Conservation (phyloP, 1,140 invertebrate genomes). For the Trachymyrmex septentrionalis region DNA sequence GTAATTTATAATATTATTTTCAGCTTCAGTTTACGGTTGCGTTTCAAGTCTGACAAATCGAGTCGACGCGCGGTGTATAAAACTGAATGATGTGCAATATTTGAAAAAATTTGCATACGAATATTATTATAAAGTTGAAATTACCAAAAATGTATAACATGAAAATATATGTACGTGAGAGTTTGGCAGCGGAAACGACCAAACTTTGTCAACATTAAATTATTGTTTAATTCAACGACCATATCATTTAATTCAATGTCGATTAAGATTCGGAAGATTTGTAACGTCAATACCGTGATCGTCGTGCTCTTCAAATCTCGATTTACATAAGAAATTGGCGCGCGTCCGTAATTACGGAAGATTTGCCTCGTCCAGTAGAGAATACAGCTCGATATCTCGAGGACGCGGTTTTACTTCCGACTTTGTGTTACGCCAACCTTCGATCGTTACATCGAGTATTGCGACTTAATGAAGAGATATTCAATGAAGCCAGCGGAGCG, state of each 20-base stretch:
- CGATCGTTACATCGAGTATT: conserved; percentile 43
- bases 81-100: too few relatives aligned
- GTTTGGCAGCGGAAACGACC: neutral
- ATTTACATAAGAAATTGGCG: conserved; percentile 46
- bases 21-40: too few relatives aligned
- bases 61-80: too few relatives aligned
- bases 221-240: neutral
- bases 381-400: conserved; percentile 29
- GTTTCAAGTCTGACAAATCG: too few relatives aligned
- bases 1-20: too few relatives aligned
- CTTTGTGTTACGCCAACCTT: conserved; percentile 30
- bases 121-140: too few relatives aligned
- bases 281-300: neutral
- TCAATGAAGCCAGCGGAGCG: conserved; percentile 42
- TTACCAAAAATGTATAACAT: neutral
- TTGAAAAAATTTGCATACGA: too few relatives aligned
- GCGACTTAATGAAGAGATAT: conserved; percentile 48
- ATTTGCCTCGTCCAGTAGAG: conserved; percentile 8
- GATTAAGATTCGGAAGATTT: conserved; percentile 8
- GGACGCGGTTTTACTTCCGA: conserved; percentile 51
- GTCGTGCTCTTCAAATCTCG: neutral
- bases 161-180: neutral
- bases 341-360: conserved; percentile 2
- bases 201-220: too few relatives aligned
- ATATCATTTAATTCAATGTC: neutral